A percentile compares a stretch with the other conserved stretches of the same genome.
phyloP scores from a whole-genome alignment of 2,888 invertebrate species.

The Incurvaria masculella region DNA sequence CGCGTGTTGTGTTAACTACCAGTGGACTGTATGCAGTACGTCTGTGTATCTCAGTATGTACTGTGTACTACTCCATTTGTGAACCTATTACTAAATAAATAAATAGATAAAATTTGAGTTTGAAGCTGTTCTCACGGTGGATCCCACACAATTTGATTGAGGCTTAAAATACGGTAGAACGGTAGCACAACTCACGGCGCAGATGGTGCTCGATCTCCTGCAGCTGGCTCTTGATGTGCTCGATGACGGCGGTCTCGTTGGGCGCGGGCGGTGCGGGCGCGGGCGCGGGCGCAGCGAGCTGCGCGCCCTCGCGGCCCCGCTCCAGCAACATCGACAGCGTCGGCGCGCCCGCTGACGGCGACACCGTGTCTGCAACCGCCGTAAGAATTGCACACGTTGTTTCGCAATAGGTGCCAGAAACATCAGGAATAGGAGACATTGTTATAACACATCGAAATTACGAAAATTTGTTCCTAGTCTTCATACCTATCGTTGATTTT shows the following conservation, averaged over 20 bases:
- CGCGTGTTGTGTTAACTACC: no score
- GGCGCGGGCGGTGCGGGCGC: conserved; percentile 29
- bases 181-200: conserved; percentile 29
- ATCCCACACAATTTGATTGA: no score
- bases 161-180: no score
- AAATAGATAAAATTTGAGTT: no score
- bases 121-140: no score
- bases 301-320: conserved; percentile 30
- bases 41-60: no score
- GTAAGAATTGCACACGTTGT: neutral
- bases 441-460: neutral
- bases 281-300: conserved; percentile 27
- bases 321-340: conserved; percentile 72
- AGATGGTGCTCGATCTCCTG: conserved; percentile 46
- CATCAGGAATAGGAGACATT: neutral
- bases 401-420: neutral
- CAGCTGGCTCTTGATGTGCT: conserved; percentile 46
- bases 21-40: no score
- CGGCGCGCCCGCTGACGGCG: conserved; percentile 67
- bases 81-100: no score
- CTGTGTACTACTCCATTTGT: no score
- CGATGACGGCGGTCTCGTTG: conserved; percentile 44
- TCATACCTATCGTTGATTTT: no score
- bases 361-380: conserved; percentile 42
- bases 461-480: no score